These are phyloP conservation scores for Gadus macrocephalus DNA, from an alignment of 2,113 vertebrate species.

Conservation along the genomic window DNA sequence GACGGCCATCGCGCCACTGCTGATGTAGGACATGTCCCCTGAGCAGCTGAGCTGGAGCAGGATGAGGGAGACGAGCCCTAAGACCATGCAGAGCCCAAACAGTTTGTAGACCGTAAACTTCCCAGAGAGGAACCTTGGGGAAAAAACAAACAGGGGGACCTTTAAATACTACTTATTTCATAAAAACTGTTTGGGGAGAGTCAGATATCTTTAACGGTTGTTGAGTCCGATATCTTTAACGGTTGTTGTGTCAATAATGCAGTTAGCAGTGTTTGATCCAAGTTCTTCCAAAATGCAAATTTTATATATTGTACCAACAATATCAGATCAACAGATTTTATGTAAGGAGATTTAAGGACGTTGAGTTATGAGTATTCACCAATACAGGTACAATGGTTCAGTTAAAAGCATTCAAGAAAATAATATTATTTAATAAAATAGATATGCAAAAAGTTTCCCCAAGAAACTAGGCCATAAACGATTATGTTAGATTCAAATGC, in stretches of 20 bases:
- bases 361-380: no score
- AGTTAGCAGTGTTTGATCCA: background rate
- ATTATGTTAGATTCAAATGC: no score
- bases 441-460: no score
- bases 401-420: no score
- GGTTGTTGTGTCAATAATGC: background rate
- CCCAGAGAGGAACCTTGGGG: conserved; percentile 65
- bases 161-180: background rate
- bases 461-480: no score
- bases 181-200: background rate
- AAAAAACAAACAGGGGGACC: conserved; percentile 2
- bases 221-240: background rate
- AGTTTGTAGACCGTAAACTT: conserved; percentile 72
- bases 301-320: no score
- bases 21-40: conserved; percentile 61
- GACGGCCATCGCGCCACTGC: conserved; percentile 9
- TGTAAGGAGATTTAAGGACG: no score
- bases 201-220: background rate
- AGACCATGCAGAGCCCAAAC: conserved; percentile 76
- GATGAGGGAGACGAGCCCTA: conserved; percentile 83
- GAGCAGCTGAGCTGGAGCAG: conserved; percentile 95
- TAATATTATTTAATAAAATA: no score
- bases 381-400: no score
- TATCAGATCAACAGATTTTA: no score
- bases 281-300: no score